Evolutionary conservation across 2,113 vertebrate genomes (phyloP).

Genomic region (Melanostigma gelatinosum): DNA sequence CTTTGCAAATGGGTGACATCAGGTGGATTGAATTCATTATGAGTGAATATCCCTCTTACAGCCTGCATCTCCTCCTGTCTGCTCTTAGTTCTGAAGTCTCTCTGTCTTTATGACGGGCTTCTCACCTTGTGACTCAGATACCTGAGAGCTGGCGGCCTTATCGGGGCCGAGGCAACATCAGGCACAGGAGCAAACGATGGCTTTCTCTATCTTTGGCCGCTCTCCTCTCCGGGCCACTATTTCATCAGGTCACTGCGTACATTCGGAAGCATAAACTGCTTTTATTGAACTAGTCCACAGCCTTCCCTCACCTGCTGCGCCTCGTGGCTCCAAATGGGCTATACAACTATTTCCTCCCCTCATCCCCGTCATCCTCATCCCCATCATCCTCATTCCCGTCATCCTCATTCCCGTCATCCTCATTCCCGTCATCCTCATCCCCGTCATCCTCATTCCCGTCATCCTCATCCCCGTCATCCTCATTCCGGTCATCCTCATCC

Average conservation of each 20-base stretch:
- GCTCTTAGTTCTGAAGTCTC: conserved; percentile 10
- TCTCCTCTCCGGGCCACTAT: conserved; percentile 25
- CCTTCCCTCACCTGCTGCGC: conserved; percentile 37
- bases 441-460: not conserved
- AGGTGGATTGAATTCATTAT: conserved; percentile 13
- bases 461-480: not conserved
- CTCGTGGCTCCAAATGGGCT: conserved; percentile 36
- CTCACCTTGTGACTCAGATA: conserved; percentile 57
- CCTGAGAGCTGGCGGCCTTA: conserved; percentile 44
- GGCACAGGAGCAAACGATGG: conserved; percentile 41
- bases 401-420: not conserved
- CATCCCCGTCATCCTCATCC: conserved; percentile 19
- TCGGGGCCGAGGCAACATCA: conserved; percentile 48
- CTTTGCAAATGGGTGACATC: not conserved
- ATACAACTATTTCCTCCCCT: conserved; percentile 26
- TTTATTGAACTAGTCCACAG: conserved; percentile 31
- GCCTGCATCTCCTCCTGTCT: not conserved
- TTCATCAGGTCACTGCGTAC: conserved; percentile 51
- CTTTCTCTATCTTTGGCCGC: conserved; percentile 51
- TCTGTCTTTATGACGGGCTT: conserved; percentile 52
- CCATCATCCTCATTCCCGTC: not conserved
- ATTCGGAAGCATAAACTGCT: conserved; percentile 40
- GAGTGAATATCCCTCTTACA: conserved; percentile 12
- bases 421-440: not conserved
- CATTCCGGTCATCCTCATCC: not conserved